phyloP scores from a whole-genome alignment of 2,888 invertebrate genomes.

The Trachelus tabidus region DNA sequence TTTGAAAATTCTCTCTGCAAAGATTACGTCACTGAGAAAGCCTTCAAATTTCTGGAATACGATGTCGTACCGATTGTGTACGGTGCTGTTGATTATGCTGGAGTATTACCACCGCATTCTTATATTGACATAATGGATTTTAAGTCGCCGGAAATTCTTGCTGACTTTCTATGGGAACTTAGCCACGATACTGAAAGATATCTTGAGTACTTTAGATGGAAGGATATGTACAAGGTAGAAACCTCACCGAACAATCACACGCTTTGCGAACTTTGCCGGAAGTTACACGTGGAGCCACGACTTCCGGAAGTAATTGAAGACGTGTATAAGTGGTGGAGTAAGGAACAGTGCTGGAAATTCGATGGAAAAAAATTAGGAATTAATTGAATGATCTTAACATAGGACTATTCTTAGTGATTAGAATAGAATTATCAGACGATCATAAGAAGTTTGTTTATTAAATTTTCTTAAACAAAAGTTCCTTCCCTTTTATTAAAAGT shows the following conservation, averaged over 20 bases:
- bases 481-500: not conserved
- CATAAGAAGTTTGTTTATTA: too few species aligned
- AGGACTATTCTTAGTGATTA: too few species aligned
- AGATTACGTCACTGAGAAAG: constrained; percentile 75
- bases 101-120: constrained; percentile 68
- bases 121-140: constrained; percentile 72
- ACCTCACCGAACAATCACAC: constrained; percentile 19
- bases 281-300: constrained; percentile 10
- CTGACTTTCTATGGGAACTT: constrained; percentile 67
- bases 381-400: not conserved
- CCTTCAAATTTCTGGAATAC: constrained; percentile 69
- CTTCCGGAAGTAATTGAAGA: not conserved
- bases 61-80: constrained; percentile 76
- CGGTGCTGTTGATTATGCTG: constrained; percentile 73
- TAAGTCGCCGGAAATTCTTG: constrained; percentile 66
- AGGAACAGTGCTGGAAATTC: constrained; percentile 9
- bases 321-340: constrained; percentile 10
- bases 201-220: constrained; percentile 72
- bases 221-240: constrained; percentile 52
- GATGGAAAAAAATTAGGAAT: not conserved
- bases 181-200: constrained; percentile 68
- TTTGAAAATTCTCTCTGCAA: constrained; percentile 76
- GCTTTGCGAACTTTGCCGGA: constrained; percentile 19
- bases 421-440: too few species aligned
- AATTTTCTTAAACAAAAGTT: not conserved